phyloP scores from a whole-genome alignment of 1,140 invertebrate species.

The Brachionus plicatilis region DNA sequence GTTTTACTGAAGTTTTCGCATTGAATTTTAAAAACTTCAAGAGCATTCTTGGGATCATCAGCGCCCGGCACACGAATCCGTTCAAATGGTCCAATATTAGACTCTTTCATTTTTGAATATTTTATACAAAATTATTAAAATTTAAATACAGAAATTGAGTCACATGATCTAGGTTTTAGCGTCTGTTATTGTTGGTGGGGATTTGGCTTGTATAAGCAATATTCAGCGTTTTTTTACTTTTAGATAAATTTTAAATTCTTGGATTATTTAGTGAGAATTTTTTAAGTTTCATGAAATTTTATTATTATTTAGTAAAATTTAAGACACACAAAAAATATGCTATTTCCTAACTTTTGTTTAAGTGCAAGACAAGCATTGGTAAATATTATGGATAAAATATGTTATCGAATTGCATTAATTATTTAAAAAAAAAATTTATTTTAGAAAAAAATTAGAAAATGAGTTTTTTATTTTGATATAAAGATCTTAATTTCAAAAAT shows the following conservation, averaged over 20 bases:
- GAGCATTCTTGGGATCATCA: constrained; percentile 16
- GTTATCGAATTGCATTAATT: no score
- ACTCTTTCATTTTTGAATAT: constrained; percentile 12
- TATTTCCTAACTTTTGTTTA: no score
- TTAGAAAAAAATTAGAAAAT: no score
- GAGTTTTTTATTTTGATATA: no score
- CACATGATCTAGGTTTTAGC: constrained; percentile 3
- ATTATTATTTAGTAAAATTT: no score
- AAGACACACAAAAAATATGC: no score
- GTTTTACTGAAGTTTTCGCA: constrained; percentile 12
- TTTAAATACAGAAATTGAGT: neutral
- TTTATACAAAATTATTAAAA: neutral
- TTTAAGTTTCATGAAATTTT: no score
- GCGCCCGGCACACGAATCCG: neutral
- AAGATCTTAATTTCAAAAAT: no score
- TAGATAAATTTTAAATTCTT: neutral
- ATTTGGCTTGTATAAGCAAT: neutral
- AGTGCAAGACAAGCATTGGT: no score
- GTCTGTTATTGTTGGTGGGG: neutral
- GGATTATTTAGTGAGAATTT: no score
- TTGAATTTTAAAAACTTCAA: constrained; percentile 22
- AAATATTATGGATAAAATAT: no score
- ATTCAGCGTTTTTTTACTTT: neutral
- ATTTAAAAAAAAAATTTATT: no score
- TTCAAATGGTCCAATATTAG: neutral